A percentile compares a stretch with the other conserved stretches of the same genome.
Evolutionary conservation across 2,888 invertebrate genomes (phyloP).

Genomic region (Tubulanus polymorphus): DNA sequence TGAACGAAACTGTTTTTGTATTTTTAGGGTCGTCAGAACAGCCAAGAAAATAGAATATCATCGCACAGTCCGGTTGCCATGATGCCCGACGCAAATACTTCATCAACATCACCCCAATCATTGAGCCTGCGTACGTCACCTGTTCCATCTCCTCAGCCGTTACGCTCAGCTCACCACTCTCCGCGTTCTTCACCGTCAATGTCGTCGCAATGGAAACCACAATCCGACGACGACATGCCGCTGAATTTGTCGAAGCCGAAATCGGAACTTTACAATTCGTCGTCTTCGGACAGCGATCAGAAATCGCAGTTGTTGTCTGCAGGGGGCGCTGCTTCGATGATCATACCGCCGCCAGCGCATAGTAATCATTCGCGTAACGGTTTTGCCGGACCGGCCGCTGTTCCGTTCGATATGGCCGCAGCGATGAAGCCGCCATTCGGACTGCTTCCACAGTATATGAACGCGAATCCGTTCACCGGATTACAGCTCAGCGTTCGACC

Average conservation of each 20-base stretch:
- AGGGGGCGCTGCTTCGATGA: conserved; percentile 22
- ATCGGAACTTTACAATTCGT: conserved; percentile 6
- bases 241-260: conserved; percentile 86
- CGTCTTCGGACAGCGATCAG: conserved; percentile 5
- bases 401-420: background rate
- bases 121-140: too few relatives aligned
- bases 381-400: background rate
- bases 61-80: too few relatives aligned
- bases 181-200: too few relatives aligned
- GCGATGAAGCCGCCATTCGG: background rate
- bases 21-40: too few relatives aligned
- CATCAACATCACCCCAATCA: too few relatives aligned
- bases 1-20: too few relatives aligned
- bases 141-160: too few relatives aligned
- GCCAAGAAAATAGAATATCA: too few relatives aligned
- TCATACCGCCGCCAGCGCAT: conserved; percentile 45
- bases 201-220: too few relatives aligned
- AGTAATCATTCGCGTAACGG: conserved; percentile 28
- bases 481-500: background rate
- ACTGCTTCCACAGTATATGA: background rate
- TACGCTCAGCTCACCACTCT: too few relatives aligned
- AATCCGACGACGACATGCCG: conserved; percentile 68
- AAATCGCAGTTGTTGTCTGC: conserved; percentile 13
- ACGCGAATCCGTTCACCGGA: background rate
- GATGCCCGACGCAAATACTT: too few relatives aligned